Evolutionary conservation across 2,888 invertebrate species (phyloP), one percentile per base, ranked within the genome.

Genomic region (Allolobophora icterica): DNA sequence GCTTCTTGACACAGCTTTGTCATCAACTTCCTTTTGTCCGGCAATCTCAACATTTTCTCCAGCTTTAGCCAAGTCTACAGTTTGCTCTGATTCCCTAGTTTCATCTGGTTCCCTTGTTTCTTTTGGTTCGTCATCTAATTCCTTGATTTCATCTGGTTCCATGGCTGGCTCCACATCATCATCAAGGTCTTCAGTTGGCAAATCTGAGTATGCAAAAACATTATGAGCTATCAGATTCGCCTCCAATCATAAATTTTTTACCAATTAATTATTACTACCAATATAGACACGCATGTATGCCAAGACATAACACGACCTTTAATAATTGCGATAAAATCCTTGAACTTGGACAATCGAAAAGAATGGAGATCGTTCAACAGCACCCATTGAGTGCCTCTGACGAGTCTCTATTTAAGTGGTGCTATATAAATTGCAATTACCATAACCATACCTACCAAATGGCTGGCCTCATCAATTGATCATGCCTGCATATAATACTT

Each of bases 81-180:
- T 89, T 40, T 42, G 34, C 34, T 21, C 87, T 30, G 87, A 21
- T 87, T 87, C 87, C 34, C 87, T 87, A 87, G 87, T 35, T 38
- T 33, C 87, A 6, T 35, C 87, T 35, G 87, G 24, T 87, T 87
- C 87, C 8, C 24, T 24, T 35, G 34, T 8, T 35, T 87, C 34
- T 24, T 38, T 35, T 24, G 24, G 34, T 13, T 15, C 87, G 24
- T 38, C 24, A 38, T 89, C 89, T 89, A 24, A 21, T 89, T 33
- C 89, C 1, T 8, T 34, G 33, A 40, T 52, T 30, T 34, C 52
- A 42, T 42, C 89, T 40, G 33, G 33, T 89, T 24, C 42, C 42
- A 35, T 1, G 33, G 21, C 89, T 89, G 89, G 17, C 5, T 45
- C 42, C 38, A 42, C 0, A 89, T 34, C 33, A 89, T 89, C 89